phyloP scores from a whole-genome alignment of 2,888 invertebrate species.

The Dichetophora obliterata region DNA sequence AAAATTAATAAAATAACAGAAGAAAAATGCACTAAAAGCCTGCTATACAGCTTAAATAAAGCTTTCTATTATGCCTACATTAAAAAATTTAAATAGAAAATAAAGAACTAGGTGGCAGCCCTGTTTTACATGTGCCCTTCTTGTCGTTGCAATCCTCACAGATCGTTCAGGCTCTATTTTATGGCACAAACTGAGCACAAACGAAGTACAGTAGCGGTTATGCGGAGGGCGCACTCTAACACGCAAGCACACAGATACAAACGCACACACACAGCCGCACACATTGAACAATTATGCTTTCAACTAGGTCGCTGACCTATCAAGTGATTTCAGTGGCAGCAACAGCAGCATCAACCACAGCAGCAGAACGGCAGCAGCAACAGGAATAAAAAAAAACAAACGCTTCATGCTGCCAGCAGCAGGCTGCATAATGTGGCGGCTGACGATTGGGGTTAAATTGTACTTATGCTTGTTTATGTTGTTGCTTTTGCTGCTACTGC shows the following conservation, averaged over 20 bases:
- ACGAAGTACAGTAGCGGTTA: slow-evolving; percentile 36
- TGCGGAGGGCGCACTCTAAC: slow-evolving; percentile 23
- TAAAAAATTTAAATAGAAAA: not conserved
- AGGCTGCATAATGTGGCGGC: slow-evolving; percentile 6
- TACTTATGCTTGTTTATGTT: slow-evolving; percentile 11
- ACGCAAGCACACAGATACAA: slow-evolving; percentile 3
- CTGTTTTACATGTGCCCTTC: slow-evolving; percentile 5
- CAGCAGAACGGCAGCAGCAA: slow-evolving; percentile 32
- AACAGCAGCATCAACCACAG: slow-evolving; percentile 37
- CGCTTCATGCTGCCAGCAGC: slow-evolving; percentile 40
- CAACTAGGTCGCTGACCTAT: slow-evolving; percentile 67
- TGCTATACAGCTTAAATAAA: too few relatives aligned
- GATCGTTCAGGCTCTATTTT: slow-evolving; percentile 10
- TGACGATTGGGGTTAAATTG: slow-evolving; percentile 36
- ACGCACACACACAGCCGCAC: slow-evolving; percentile 39
- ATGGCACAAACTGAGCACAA: slow-evolving; percentile 18
- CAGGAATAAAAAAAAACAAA: slow-evolving; percentile 17
- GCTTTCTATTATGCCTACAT: too few relatives aligned
- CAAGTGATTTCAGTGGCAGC: slow-evolving; percentile 60
- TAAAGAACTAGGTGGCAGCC: not conserved
- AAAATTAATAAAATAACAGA: not conserved
- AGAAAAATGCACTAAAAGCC: not conserved
- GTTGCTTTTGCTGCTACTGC: slow-evolving; percentile 33
- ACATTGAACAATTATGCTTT: slow-evolving; percentile 52
- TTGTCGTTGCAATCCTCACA: not conserved